A percentile compares a stretch with the other conserved stretches of the same genome.
phyloP scores from a whole-genome alignment of 2,113 vertebrate genomes.

The Paratilapia polleni region DNA sequence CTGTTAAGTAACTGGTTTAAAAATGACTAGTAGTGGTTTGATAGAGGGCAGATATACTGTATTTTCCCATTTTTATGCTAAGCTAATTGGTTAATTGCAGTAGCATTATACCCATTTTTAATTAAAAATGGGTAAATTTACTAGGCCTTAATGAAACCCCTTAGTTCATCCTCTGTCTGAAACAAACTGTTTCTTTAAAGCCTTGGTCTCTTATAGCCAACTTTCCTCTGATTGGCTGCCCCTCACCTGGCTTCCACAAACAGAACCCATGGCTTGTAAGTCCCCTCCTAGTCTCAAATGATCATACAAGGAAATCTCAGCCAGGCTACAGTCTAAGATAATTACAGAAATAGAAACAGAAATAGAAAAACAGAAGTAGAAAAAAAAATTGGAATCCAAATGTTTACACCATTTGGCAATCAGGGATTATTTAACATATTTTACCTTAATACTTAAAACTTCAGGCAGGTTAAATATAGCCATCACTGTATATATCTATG shows the following conservation, averaged over 20 bases:
- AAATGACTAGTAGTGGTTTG: neutral
- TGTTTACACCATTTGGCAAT: no score
- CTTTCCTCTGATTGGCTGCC: neutral
- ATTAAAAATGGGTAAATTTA: neutral
- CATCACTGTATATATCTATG: no score
- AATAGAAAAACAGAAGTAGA: no score
- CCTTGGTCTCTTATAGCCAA: neutral
- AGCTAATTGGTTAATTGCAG: neutral
- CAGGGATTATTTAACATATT: no score
- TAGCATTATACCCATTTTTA: neutral
- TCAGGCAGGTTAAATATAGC: no score
- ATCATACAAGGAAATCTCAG: neutral
- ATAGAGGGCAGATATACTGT: neutral
- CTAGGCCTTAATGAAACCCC: neutral
- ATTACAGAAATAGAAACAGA: neutral
- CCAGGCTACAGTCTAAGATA: neutral
- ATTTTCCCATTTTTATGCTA: neutral
- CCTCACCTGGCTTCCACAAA: neutral
- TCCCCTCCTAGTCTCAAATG: neutral
- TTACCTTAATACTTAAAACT: no score
- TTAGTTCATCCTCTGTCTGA: neutral
- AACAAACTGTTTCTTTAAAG: neutral
- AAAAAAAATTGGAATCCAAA: no score
- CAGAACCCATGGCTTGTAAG: neutral
- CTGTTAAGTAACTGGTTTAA: neutral